Conservation (phyloP, 2,113 vertebrate genomes). For the Ranitomeya variabilis region DNA sequence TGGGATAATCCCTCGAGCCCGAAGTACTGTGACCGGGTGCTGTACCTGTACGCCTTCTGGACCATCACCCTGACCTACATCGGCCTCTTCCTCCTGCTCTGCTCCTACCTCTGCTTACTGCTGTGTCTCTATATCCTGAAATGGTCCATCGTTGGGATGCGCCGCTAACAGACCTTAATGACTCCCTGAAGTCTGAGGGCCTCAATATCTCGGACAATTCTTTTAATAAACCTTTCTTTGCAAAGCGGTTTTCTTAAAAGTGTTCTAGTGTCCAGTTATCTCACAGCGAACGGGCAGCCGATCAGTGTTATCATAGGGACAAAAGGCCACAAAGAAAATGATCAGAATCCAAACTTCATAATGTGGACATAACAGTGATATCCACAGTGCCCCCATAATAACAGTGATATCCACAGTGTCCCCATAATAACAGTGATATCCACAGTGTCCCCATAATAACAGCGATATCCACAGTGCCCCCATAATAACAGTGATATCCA, state of each 20-base stretch:
- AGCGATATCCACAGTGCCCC: no score
- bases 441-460: no score
- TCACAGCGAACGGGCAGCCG: no score
- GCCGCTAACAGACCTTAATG: background rate
- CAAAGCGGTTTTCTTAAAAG: no score
- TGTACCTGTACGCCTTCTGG: constrained; percentile 59
- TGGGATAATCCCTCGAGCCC: background rate
- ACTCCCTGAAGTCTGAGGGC: background rate
- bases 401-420: no score
- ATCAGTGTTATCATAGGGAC: background rate
- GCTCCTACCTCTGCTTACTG: constrained; percentile 1
- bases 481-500: no score
- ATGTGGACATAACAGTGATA: background rate
- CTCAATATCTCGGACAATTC: no score
- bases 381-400: no score
- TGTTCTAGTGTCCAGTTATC: no score
- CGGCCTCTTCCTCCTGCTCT: background rate
- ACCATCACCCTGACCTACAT: constrained; percentile 22
- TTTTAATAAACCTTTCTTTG: no score
- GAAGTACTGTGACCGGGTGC: constrained; percentile 21
- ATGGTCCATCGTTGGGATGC: background rate
- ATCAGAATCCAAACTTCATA: background rate
- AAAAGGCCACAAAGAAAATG: background rate
- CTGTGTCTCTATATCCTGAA: background rate
- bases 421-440: no score